phyloP scores from a whole-genome alignment of 1,140 invertebrate genomes.

The Bombus difficillimus region DNA sequence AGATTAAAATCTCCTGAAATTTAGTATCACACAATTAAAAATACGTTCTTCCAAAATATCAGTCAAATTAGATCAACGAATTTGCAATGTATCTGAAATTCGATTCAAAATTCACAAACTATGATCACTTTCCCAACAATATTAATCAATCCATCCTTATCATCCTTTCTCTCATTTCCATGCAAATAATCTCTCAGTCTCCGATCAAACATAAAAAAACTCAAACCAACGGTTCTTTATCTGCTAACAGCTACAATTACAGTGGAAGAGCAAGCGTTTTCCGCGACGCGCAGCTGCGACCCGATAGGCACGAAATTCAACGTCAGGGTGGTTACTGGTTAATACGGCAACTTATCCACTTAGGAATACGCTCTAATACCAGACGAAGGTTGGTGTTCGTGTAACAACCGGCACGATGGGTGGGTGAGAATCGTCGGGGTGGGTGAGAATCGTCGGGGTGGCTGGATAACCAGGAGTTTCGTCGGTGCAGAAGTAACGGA shows the following conservation, averaged over 20 bases:
- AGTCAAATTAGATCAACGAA: too few relatives aligned
- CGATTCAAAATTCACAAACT: too few relatives aligned
- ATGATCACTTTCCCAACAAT: too few relatives aligned
- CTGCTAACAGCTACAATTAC: not conserved
- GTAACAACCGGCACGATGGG: constrained; percentile 28
- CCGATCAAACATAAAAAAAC: too few relatives aligned
- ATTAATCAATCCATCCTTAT: too few relatives aligned
- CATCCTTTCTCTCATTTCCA: too few relatives aligned
- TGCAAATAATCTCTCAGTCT: too few relatives aligned
- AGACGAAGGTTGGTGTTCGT: constrained; percentile 13
- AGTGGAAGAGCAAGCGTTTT: not conserved
- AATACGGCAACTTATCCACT: constrained; percentile 79
- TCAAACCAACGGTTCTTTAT: not conserved
- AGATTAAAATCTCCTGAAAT: too few relatives aligned
- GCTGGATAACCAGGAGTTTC: constrained; percentile 31
- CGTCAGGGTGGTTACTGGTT: constrained; percentile 64
- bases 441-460: not conserved
- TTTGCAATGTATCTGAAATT: too few relatives aligned
- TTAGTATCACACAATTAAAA: too few relatives aligned
- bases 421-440: not conserved
- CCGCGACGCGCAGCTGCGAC: constrained; percentile 10
- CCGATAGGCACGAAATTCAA: constrained; percentile 51
- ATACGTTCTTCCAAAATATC: too few relatives aligned
- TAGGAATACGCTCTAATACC: constrained; percentile 76
- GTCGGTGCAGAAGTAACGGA: constrained; percentile 25